Base-by-base conservation (phyloP, 2,797 vertebrate species). In the Leptatherina wallacei region DNA sequence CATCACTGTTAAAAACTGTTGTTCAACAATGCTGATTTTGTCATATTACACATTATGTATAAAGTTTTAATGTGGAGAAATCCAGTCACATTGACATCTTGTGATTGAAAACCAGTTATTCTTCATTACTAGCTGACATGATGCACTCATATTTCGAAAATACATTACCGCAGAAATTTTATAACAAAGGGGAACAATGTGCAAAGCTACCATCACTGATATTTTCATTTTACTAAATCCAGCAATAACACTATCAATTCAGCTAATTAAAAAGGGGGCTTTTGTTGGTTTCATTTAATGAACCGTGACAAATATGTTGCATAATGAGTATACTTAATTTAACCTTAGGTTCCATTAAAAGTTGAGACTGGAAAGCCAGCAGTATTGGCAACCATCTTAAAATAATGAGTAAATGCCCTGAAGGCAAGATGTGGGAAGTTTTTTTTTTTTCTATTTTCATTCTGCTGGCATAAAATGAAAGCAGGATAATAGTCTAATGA, bases 1-100 rank as follows among this genome's bases (percentile, higher is more conserved):
- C 20, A 20, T 52, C 56, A 84, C 56, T 69, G 16, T 84, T 71
- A 73, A 73, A 78, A 71, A 65, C 73, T 71, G 30, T 42, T 61
- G n/a, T 76, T 24, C 49, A 70, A 58, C 64, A 35, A 71, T 66
- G 35, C 40, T 5, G 0, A 24, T 65, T 65, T 65, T 1, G 8
- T 79, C 32, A 38, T 33, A 49, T 82, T 42, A 49, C 33, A 54
- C 6, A 2, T 33, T 42, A 7, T 8, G 2, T 57, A 35, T 9
- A 27, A 6, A 29, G 20, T 52, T 58, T 47, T 20, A 32, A 7
- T 42, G 1, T 49, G 13, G 30, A 44, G 29, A 2, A 35, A 24
- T 49, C 1, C 29, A 61, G 58, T 59, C 47, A 20, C 1, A 40
- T 62, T 4, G 32, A 20, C 4, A 42, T 55, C 22, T 20, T 63